Base-by-base conservation (phyloP, 2,797 vertebrate genomes). In the Pelobates cultripes region DNA sequence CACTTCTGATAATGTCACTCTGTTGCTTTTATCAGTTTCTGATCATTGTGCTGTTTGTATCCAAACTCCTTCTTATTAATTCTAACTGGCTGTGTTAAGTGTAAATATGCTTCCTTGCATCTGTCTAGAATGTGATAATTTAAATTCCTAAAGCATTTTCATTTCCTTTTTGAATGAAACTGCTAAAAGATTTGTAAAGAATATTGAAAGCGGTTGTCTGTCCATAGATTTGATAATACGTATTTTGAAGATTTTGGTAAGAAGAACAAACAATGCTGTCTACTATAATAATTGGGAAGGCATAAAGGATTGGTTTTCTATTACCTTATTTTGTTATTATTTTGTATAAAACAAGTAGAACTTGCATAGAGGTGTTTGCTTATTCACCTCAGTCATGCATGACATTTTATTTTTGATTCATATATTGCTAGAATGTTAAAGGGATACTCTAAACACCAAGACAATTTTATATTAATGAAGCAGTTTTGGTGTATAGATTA, bases 41-140 rank as follows among this genome's bases (percentile, higher is more conserved):
- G 79, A 82, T 85, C 28, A 79, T 75, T 72, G 70, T 84, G 80
- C 66, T 71, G 75, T 79, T 86, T 4, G 0, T 73, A 80, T 74
- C 82, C 88, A 86, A 82, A 7, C 72, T 3, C 4, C 63, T 69
- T 85, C 72, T 82, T 88, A 83, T 80, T 85, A 77, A 86, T 86
- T 87, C 81, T 76, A 84, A 3, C 69, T 81, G 83, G 64, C 84
- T 87, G 84, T 83, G 78, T 85, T 76, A 3, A 4, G 70, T 81
- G 82, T 83, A 86, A 88, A 86, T 10, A 77, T 17, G 43, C 85
- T 84, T 86, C 81, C 85, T 87, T 81, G 67, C 75, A 83, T 87
- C 0, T 0, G 43, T 74, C 85, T 84, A 79, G 84, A 84, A 83
- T 83, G 14, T 2, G 17, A 77, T 8, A 77, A 81, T 43, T 72